phyloP scores from a whole-genome alignment of 2,888 invertebrate genomes.

The Ecliptopera silaceata region DNA sequence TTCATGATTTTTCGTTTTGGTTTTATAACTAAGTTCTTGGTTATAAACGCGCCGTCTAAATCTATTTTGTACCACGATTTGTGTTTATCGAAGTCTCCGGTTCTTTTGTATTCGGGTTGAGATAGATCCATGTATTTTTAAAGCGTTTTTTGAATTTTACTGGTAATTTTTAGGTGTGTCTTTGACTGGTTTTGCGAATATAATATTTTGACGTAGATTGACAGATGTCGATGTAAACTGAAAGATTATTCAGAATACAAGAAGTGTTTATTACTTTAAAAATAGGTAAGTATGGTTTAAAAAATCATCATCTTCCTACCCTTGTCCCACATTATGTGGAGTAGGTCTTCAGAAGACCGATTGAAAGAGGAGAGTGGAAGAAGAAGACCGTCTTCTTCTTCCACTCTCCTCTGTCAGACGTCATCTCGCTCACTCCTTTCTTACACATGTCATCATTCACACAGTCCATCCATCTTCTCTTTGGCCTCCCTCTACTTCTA shows the following conservation, averaged over 20 bases:
- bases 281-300: too few species aligned
- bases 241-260: neutral
- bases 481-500: too few species aligned
- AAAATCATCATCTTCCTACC: too few species aligned
- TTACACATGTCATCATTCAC: too few species aligned
- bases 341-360: too few species aligned
- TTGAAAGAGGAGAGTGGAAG: too few species aligned
- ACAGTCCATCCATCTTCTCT: too few species aligned
- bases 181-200: neutral
- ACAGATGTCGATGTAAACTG: neutral
- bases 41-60: slow-evolving; percentile 46
- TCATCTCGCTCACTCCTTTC: too few species aligned
- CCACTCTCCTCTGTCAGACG: too few species aligned
- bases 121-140: slow-evolving; percentile 10
- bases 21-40: slow-evolving; percentile 28
- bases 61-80: slow-evolving; percentile 58
- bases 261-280: too few species aligned
- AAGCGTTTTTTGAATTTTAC: slow-evolving; percentile 2
- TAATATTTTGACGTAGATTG: neutral
- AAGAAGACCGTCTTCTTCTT: too few species aligned
- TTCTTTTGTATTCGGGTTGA: neutral
- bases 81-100: slow-evolving; percentile 41
- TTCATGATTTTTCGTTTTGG: slow-evolving; percentile 8
- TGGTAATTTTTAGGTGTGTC: neutral
- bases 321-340: too few species aligned